Evolutionary conservation across 2,113 vertebrate genomes (phyloP).

Genomic region (Tamias sibiricus): DNA sequence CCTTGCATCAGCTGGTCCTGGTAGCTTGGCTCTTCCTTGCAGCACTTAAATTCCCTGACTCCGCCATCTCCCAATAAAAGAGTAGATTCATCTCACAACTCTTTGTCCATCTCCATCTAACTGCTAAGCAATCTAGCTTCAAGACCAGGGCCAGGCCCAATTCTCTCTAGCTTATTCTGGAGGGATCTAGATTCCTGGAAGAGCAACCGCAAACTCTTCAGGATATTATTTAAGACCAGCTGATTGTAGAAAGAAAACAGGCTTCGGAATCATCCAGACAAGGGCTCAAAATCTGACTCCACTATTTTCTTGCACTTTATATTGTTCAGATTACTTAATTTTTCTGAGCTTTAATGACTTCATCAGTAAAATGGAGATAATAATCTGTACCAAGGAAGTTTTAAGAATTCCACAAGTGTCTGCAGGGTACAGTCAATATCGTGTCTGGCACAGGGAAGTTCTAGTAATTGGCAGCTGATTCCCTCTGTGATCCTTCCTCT

Average conservation of each 20-base stretch:
- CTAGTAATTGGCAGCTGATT: no score
- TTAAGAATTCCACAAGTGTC: neutral
- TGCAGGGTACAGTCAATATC: accelerated
- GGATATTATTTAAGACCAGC: neutral
- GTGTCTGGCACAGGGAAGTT: accelerated
- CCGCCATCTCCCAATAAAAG: neutral
- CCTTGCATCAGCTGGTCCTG: accelerated
- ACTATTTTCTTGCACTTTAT: neutral
- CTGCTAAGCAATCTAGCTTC: neutral
- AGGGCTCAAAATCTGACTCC: neutral
- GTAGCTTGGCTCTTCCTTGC: neutral
- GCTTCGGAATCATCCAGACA: neutral
- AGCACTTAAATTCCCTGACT: accelerated
- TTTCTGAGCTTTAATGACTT: neutral
- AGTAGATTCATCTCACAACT: neutral
- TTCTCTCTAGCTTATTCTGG: neutral
- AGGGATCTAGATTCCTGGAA: neutral
- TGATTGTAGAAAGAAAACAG: neutral
- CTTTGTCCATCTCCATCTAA: neutral
- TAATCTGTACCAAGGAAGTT: neutral
- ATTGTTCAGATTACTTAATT: neutral
- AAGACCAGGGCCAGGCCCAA: accelerated
- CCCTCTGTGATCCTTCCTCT: neutral
- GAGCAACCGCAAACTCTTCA: neutral
- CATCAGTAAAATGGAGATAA: neutral